Evolutionary conservation across 2,113 vertebrate species (phyloP), one percentile per base, ranked within the genome.

Genomic region (Chloropsis hardwickii): DNA sequence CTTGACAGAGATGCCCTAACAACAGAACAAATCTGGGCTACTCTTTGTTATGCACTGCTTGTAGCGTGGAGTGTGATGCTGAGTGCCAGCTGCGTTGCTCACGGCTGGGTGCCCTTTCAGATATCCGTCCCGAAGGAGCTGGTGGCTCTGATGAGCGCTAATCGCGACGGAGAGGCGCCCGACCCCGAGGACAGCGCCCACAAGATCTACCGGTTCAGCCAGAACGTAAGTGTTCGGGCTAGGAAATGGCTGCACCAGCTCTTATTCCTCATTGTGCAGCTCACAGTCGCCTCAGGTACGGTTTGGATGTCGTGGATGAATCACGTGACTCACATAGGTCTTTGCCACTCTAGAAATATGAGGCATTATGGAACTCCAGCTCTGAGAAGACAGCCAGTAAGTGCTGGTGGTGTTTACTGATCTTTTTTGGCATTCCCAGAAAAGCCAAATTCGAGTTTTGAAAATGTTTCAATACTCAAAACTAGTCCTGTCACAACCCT

Each of bases 111-210:
- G 33, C 72, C 62, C 37, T 88, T 97, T 83, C 92, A 99, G 99
- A 97, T 99, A 31, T 99, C 99, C 4, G 98, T 99, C 19, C 99
- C 99, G 10, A 99, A 98, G 94, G 99, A 99, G 47, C 81, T 99
- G 97, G 99, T 99, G 61, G 99, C 99, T 14, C 98, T 99, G 53
- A 99, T 99, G 99, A 99, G 99, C 51, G 99, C 99, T 1, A 79
- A 98, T 76, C 98, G 98, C 3, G 98, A 99, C 3, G 99, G 99
- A 81, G 98, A 99, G 72, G 96, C 91, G 33, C 96, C 97, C 4
- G 99, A 99, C 93, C 98, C 99, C 6, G 97, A 97, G 85, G 99
- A 99, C 88, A 85, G 64, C 64, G 90, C 71, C 51, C 98, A 97
- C 56, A 97, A 98, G 81, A 95, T 99, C 66, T 99, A 98, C 95